Percentiles rank a stretch among this genome's conserved stretches.
phyloP scores from a whole-genome alignment of 1,140 invertebrate species.

The Hirudo medicinalis region DNA sequence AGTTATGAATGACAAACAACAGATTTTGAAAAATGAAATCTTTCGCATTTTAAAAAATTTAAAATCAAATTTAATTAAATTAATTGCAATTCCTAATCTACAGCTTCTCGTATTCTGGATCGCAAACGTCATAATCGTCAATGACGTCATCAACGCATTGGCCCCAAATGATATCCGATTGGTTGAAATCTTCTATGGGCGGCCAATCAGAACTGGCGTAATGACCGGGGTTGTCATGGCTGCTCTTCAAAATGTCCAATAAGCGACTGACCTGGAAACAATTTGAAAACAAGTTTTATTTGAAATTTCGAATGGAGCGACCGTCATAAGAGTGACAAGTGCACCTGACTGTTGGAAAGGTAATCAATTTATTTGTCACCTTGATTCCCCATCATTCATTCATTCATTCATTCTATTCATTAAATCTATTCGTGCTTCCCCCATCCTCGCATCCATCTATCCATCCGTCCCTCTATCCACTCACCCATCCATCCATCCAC shows the following conservation, averaged over 20 bases:
- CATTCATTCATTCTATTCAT: too few species aligned
- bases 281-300: too few species aligned
- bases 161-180: slow-evolving; percentile 9
- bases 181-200: slow-evolving; percentile 8
- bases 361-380: too few species aligned
- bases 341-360: too few species aligned
- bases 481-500: too few species aligned
- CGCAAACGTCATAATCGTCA: background rate
- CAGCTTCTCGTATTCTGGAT: background rate
- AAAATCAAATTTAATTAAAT: background rate
- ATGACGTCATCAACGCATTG: slow-evolving; percentile 9
- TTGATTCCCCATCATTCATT: too few species aligned
- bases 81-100: background rate
- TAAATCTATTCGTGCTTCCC: too few species aligned
- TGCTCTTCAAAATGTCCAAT: slow-evolving; percentile 5
- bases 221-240: background rate
- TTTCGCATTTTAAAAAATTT: background rate
- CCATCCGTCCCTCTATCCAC: too few species aligned
- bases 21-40: background rate
- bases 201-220: slow-evolving; percentile 7
- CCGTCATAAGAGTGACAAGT: too few species aligned
- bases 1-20: background rate
- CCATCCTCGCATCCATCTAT: too few species aligned
- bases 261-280: background rate
- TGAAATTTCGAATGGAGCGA: too few species aligned